Conservation (phyloP, 2,888 invertebrate genomes). For the Leptogaster cylindrica region DNA sequence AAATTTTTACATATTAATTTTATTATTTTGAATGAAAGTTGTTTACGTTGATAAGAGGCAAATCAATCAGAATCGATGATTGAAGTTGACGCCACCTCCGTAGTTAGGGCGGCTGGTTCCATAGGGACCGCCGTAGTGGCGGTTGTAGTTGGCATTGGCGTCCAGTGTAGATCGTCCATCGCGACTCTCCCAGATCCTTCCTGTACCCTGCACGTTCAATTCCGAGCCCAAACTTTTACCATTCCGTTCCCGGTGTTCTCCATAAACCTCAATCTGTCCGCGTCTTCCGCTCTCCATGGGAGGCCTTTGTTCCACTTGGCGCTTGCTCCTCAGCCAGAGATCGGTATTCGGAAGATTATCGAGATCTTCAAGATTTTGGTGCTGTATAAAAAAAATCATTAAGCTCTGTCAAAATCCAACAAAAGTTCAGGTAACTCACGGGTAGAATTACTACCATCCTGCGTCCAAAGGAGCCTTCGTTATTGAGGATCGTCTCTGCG, state of each 20-base stretch:
- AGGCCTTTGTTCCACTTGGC: neutral
- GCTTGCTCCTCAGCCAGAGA: neutral
- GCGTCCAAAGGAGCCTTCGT: no score
- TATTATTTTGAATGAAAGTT: no score
- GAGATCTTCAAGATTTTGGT: no score
- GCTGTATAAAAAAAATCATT: no score
- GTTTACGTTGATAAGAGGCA: neutral
- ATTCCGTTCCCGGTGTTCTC: neutral
- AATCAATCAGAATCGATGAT: neutral
- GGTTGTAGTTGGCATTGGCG: conserved; percentile 8
- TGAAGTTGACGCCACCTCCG: neutral
- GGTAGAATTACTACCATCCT: no score
- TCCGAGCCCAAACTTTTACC: neutral
- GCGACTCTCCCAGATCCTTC: conserved; percentile 5
- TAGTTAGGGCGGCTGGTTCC: conserved; percentile 8
- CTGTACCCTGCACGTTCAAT: neutral
- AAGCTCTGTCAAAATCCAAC: no score
- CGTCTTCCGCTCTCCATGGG: neutral
- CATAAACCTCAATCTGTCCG: neutral
- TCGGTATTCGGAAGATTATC: no score
- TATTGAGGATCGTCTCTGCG: no score
- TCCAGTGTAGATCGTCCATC: neutral
- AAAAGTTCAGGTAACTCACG: no score
- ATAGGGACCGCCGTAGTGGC: conserved; percentile 4
- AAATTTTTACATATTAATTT: neutral